These are phyloP conservation scores for Oceanodroma tethys DNA, from an alignment of 2,113 vertebrate species.

Conservation along the genomic window DNA sequence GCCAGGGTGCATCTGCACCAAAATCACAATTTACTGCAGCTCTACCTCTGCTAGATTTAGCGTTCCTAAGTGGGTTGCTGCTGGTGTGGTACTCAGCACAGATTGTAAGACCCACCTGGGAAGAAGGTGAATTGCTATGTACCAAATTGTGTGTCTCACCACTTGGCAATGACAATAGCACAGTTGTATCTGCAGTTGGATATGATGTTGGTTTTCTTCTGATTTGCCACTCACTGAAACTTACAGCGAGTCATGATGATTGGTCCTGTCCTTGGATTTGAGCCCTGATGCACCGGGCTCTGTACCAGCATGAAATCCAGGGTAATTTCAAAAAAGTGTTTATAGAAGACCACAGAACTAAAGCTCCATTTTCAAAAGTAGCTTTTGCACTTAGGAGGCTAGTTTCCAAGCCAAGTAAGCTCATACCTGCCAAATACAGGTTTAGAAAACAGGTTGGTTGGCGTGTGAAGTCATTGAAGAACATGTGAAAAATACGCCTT, in stretches of 20 bases:
- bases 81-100: background rate
- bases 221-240: conserved; percentile 37
- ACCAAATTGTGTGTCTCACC: background rate
- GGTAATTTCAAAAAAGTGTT: conserved; percentile 35
- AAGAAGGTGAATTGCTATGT: background rate
- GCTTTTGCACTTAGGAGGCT: conserved; percentile 26
- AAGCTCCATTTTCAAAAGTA: conserved; percentile 40
- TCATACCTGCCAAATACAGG: background rate
- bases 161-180: conserved; percentile 36
- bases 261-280: conserved; percentile 55
- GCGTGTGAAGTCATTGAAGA: conserved; percentile 23
- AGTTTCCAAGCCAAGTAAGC: conserved; percentile 20
- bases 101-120: conserved; percentile 1
- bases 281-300: conserved; percentile 23
- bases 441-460: conserved; percentile 35
- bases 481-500: background rate
- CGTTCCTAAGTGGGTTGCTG: background rate
- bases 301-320: background rate
- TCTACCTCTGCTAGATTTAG: background rate
- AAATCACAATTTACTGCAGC: background rate
- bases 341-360: conserved; percentile 38
- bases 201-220: conserved; percentile 33
- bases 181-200: conserved; percentile 26
- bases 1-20: background rate
- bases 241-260: conserved; percentile 41